Conservation (phyloP, 37 sponge, comb jelly and placozoan genomes). For the Lycopodina hypogea region DNA sequence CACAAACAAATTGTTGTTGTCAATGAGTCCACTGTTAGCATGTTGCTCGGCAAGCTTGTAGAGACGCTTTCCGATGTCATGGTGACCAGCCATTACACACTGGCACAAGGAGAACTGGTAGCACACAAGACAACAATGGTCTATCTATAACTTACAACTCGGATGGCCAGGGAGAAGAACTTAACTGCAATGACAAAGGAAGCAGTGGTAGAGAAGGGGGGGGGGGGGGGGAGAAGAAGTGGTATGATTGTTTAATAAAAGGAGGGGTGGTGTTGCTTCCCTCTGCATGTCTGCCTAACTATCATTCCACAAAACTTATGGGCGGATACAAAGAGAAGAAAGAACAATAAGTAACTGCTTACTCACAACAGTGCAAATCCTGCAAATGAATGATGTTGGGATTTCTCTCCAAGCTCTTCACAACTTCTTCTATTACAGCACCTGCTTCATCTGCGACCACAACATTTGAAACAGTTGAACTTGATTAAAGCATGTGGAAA, state of each 20-base stretch:
- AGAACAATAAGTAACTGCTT: not conserved
- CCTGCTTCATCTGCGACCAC: constrained; percentile 28
- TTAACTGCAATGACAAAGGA: constrained; percentile 2
- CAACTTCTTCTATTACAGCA: constrained; percentile 38
- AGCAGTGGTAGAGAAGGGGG: too few species aligned
- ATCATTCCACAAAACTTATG: too few species aligned
- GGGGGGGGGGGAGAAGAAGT: too few species aligned
- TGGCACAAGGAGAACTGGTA: not conserved
- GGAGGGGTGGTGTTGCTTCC: too few species aligned
- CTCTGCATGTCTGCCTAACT: too few species aligned
- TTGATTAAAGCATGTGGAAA: not conserved
- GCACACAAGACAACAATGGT: not conserved
- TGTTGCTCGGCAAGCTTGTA: constrained; percentile 33
- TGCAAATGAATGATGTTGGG: constrained; percentile 22
- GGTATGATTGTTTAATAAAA: too few species aligned
- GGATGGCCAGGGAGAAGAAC: constrained; percentile 8
- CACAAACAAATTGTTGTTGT: constrained; percentile 42
- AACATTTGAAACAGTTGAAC: not conserved
- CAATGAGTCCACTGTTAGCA: constrained; percentile 25
- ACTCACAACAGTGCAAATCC: constrained; percentile 48
- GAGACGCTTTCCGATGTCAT: constrained; percentile 22
- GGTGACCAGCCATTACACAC: constrained; percentile 13
- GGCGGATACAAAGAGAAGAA: too few species aligned
- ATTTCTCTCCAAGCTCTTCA: constrained; percentile 47
- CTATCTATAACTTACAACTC: constrained; percentile 1